Evolutionary conservation across 2,888 invertebrate species (phyloP).

Genomic region (Erebia aethiops): DNA sequence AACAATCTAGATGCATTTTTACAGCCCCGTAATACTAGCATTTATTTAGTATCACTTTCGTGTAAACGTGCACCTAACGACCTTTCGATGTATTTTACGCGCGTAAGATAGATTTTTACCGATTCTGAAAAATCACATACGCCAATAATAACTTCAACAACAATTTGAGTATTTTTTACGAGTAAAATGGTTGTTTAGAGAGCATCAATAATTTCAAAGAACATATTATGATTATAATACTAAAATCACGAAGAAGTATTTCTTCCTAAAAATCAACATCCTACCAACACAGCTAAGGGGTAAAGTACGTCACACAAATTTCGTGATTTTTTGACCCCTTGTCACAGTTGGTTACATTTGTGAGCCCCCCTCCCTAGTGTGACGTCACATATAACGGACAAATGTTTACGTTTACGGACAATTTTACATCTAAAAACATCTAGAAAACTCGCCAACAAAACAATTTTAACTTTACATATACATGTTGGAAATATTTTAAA

Average conservation of each 20-base stretch:
- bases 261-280: neutral
- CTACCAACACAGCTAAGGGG: no score
- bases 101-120: neutral
- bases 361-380: no score
- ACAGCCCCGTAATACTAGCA: slow-evolving; percentile 24
- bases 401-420: no score
- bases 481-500: no score
- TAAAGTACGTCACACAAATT: no score
- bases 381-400: no score
- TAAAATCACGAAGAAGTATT: neutral
- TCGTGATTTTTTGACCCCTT: no score
- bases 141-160: neutral
- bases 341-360: no score
- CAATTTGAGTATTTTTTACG: slow-evolving; percentile 15
- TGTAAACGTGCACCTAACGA: slow-evolving; percentile 8
- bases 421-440: neutral
- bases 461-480: no score
- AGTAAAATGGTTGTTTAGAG: slow-evolving; percentile 10
- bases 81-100: slow-evolving; percentile 19
- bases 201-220: slow-evolving; percentile 17
- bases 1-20: slow-evolving; percentile 9
- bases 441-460: neutral
- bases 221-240: neutral
- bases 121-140: slow-evolving; percentile 2
- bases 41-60: slow-evolving; percentile 22